Evolutionary conservation across 1,140 invertebrate genomes (phyloP), one percentile per base, ranked within the genome.

Genomic region (Plectrocnemia conspersa): DNA sequence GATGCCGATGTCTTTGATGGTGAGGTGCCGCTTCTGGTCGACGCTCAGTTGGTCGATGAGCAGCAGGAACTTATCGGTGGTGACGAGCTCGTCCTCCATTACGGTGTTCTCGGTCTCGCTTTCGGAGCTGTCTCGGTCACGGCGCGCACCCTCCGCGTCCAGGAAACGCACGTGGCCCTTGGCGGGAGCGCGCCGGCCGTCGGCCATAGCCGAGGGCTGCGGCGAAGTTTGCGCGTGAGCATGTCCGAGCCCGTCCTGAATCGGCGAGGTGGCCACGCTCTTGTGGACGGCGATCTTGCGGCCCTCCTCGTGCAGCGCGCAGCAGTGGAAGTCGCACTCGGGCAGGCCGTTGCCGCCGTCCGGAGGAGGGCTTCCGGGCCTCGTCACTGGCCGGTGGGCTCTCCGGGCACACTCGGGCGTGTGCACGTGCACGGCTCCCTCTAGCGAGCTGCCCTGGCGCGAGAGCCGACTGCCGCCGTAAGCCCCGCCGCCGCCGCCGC

Each of bases 321-420:
- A 93, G 71, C 91, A 96, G 71, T 95, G 92, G 72, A 95, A 95
- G 72, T 95, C 92, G 75, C 92, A 95, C 66, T 93, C 89, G 24
- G 80, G 78, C 36, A 75, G 70, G 24, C 77, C 73, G 59, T 77
- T 78, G 36, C 72, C 69, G 36, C 73, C 70, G 67, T 84, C 79
- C 0, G 80, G 77, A 25, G 77, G 77, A 15, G 76, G 71, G 63
- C 77, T 75, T 54, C 79, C 74, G 66, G 79, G 73, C 63, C 80
- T 66, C 66, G 65, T 55, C 67, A 74, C 16, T 57, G 83, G 82
- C 52, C 84, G 82, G 56, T 81, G 77, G 15, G 79, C 82, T 64
- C 86, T 84, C 63, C 87, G 82, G 29, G 84, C 84, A 70, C 88
- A 91, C 71, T 91, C 88, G 19, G 87, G 81, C 60, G 88, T 90